Conservation (phyloP, 2,797 vertebrate genomes). For the Danio choprae region DNA sequence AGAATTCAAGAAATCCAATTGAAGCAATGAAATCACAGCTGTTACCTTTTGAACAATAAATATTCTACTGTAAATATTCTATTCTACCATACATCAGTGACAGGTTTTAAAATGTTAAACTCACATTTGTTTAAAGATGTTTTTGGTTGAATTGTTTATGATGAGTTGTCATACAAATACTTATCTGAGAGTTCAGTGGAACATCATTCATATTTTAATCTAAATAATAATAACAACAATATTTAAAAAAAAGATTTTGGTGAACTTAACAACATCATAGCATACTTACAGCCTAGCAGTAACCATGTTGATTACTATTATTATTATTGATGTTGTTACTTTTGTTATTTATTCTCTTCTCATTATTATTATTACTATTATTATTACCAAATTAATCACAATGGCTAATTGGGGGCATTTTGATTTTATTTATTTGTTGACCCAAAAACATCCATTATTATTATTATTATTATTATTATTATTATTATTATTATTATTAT, state of each 20-base stretch:
- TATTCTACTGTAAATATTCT: no score
- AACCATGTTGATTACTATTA: no score
- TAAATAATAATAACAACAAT: neutral
- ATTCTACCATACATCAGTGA: neutral
- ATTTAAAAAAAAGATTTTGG: neutral
- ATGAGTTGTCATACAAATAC: neutral
- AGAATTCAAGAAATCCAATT: conserved; percentile 2
- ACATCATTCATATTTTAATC: conserved; percentile 6
- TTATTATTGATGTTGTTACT: no score
- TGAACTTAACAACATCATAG: no score
- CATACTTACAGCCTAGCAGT: no score
- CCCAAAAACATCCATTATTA: neutral
- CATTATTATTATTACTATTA: neutral
- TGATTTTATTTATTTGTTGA: neutral
- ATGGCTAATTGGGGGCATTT: neutral
- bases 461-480: no score
- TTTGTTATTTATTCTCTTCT: no score
- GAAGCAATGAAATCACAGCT: neutral
- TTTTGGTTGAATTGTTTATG: neutral
- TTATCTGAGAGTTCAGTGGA: neutral
- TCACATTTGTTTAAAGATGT: neutral
- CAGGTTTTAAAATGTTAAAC: neutral
- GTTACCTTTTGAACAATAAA: neutral
- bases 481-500: no score
- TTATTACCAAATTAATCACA: neutral